These are phyloP conservation scores for Falco berigora DNA, from an alignment of 2,797 vertebrate genomes.

Conservation along the genomic window DNA sequence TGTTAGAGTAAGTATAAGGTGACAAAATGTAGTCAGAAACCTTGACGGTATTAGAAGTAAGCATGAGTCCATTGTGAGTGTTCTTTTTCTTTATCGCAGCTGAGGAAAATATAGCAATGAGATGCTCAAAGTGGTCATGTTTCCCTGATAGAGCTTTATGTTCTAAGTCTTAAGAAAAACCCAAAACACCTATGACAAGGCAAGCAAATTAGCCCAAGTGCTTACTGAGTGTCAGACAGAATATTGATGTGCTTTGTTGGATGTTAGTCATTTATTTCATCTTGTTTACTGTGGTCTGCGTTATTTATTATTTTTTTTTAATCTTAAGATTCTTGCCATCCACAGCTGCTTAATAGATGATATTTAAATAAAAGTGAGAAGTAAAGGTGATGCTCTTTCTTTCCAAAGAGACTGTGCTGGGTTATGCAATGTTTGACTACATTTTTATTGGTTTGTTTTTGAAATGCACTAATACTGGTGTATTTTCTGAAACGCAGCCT, in stretches of 20 bases:
- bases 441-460: background rate
- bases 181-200: background rate
- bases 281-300: background rate
- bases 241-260: background rate
- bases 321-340: background rate
- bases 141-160: background rate
- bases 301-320: background rate
- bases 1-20: slow-evolving; percentile 86
- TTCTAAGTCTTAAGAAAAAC: background rate
- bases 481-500: slow-evolving; percentile 76
- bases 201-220: background rate
- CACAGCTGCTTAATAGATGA: background rate
- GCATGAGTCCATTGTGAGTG: background rate
- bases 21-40: background rate
- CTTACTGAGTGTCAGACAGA: background rate
- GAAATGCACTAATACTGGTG: background rate
- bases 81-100: background rate
- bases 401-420: background rate
- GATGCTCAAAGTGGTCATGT: background rate
- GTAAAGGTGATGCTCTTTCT: background rate
- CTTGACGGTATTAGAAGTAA: background rate
- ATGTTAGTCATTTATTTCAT: background rate
- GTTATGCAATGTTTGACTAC: background rate
- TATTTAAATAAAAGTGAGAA: background rate
- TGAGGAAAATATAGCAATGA: background rate